These are phyloP conservation scores for Anoplophora glabripennis DNA, from an alignment of 1,140 invertebrate genomes.

Conservation along the genomic window DNA sequence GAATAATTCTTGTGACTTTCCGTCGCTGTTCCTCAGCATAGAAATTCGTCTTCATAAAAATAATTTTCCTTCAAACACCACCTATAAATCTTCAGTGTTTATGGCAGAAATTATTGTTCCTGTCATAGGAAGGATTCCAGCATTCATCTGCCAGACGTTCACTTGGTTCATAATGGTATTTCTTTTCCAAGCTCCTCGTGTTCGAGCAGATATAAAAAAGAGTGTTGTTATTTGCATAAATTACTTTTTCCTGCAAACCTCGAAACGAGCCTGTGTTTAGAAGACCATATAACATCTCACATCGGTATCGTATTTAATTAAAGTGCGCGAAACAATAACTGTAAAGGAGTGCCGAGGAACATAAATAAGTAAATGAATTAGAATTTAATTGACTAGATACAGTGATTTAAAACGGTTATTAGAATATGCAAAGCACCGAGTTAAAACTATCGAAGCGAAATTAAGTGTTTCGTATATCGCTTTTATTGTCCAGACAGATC, in stretches of 20 bases:
- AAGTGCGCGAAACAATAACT: constrained; percentile 9
- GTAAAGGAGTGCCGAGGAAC: constrained; percentile 2
- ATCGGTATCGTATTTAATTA: background rate
- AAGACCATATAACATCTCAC: background rate
- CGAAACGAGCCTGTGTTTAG: background rate
- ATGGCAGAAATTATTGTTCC: too few relatives aligned
- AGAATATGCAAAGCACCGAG: constrained; percentile 24
- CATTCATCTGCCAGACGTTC: background rate
- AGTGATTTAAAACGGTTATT: constrained; percentile 27
- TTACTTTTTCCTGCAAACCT: background rate
- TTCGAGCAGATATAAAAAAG: background rate
- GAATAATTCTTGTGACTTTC: too few relatives aligned
- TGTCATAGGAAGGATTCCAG: too few relatives aligned
- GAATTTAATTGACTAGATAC: constrained; percentile 24
- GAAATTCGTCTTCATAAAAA: too few relatives aligned
- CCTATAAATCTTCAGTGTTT: too few relatives aligned
- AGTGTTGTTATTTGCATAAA: background rate
- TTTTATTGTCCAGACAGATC: constrained; percentile 31
- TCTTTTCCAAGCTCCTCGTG: background rate
- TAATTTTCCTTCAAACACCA: too few relatives aligned
- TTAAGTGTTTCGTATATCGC: constrained; percentile 33
- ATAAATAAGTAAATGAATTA: constrained; percentile 28
- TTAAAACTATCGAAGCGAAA: constrained; percentile 25
- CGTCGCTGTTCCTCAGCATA: too few relatives aligned
- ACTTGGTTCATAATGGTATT: background rate